Base-by-base conservation (phyloP, 2,113 vertebrate genomes). In the Mesitornis unicolor region DNA sequence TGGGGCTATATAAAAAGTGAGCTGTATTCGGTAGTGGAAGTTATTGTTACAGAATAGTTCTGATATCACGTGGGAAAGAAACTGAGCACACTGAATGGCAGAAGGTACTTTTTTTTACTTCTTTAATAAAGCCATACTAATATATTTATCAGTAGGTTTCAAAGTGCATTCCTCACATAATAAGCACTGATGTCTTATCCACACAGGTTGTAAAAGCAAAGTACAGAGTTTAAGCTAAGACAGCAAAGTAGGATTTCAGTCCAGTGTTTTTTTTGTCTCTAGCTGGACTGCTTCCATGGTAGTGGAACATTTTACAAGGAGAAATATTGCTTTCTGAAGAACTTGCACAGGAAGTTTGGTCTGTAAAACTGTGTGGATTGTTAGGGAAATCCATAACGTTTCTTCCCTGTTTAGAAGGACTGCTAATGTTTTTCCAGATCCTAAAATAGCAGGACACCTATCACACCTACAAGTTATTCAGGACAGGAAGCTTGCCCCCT, bases 311-410 rank as follows among this genome's bases (percentile, higher is more conserved):
- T 90, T 93, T 54, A 60, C 28, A 75, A 79, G 57, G 35, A 50
- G 12, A 63, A 79, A 56, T 36, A 84, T 78, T 47, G 15, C 20
- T 82, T 70, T 71, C 8, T 13, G 28, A 89, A 64, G 28, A 92
- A 47, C 24, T 70, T 0, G 0, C 3, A 9, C 8, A 29, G 57
- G 16, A 63, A 43, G 8, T 42, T 45, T 56, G 42, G 15, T 54
- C 61, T 82, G 40, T 77, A 77, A 81, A 80, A 50, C 47, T 43
- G 17, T 47, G 45, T 54, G 36, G 12, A 38, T 77, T 4, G 1
- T 53, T 80, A 67, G 40, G 63, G 64, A 51, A 81, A 84, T 60
- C 18, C 10, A 5, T 36, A 4, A 45, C 40, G 40, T 36, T 85
- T 56, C 25, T 71, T 71, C 51, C 38, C 22, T 60, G 5, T 81